phyloP scores from a whole-genome alignment of 2,888 invertebrate species.

The Brachypalpus laphriformis region DNA sequence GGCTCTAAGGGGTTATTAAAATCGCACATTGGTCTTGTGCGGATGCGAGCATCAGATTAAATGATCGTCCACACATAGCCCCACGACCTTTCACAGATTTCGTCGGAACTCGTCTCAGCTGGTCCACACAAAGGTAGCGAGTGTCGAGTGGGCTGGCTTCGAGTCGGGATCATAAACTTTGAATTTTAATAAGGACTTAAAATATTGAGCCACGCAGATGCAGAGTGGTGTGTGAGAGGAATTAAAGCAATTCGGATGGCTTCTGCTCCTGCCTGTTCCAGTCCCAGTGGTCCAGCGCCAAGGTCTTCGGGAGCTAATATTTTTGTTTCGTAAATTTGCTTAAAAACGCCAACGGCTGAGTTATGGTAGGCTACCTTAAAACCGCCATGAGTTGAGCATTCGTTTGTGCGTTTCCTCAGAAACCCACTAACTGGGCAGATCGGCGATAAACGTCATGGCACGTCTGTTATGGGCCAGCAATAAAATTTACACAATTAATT shows the following conservation, averaged over 20 bases:
- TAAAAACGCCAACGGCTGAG: conserved; percentile 68
- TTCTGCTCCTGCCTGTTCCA: conserved; percentile 19
- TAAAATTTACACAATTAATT: conserved; percentile 72
- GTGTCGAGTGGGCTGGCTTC: conserved; percentile 60
- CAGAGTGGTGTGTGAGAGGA: conserved; percentile 11
- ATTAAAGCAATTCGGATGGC: conserved; percentile 41
- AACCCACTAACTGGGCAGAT: conserved; percentile 12
- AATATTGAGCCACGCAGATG: conserved; percentile 65
- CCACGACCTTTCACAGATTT: conserved; percentile 61
- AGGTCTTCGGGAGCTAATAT: conserved; percentile 63
- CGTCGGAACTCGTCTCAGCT: conserved; percentile 37
- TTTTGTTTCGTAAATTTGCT: conserved; percentile 69
- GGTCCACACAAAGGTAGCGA: background rate
- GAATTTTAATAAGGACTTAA: conserved; percentile 72
- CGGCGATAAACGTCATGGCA: conserved; percentile 60
- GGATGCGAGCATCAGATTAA: conserved; percentile 50
- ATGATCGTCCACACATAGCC: conserved; percentile 25
- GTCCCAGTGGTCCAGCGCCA: background rate
- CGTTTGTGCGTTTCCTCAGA: conserved; percentile 53
- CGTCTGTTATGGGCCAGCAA: conserved; percentile 56
- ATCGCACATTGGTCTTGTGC: conserved; percentile 46
- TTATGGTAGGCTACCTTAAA: conserved; percentile 72
- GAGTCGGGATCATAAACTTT: conserved; percentile 57
- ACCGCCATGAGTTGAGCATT: conserved; percentile 51
- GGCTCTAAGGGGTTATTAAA: conserved; percentile 69